Evolutionary conservation across 2,113 vertebrate species (phyloP), one percentile per base, ranked within the genome.

Genomic region (Stigmatopora argus): DNA sequence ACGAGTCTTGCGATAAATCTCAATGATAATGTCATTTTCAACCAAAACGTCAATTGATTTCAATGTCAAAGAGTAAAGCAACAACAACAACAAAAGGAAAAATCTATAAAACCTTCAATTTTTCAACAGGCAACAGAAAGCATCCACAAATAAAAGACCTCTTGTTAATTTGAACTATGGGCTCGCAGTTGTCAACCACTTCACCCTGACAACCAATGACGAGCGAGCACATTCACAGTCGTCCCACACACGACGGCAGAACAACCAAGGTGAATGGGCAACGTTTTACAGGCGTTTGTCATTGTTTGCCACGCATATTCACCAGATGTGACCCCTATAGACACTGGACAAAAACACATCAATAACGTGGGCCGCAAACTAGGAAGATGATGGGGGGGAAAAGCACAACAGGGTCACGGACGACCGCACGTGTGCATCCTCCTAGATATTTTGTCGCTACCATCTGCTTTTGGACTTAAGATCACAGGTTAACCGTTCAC

Each of bases 181-280:
- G 38, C 17, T 61, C 46, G 46, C 66, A 66, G 67, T 4, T n/a
- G n/a, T 21, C 10, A n/a, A 10, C n/a, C 51, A 59, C 66, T 41
- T 19, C 67, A 51, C 56, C 23, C 53, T 56, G 35, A 53, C 8
- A 60, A 31, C 26, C 26, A 31, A 13, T 9, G 38, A 58, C 31
- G 31, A 67, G 64, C 17, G 5, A 53, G 51, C 19, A 5, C 19
- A 23, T 53, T 21, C 35, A 14, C 18, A 44, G 5, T 19, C 79
- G 56, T 79, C 81, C 84, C 73, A 78, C 82, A 78, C 75, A 67
- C 65, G 31, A 46, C 5, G 44, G 62, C 26, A 34, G 49, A 34
- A 69, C 71, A 76, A 21, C 18, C 62, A 73, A 83, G 74, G 80
- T 71, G 49, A 45, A 51, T 56, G 38, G 78, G 14, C 45, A 52